Evolutionary conservation across 2,888 invertebrate species (phyloP), one percentile per base, ranked within the genome.

Genomic region (Scaptomyza flava): DNA sequence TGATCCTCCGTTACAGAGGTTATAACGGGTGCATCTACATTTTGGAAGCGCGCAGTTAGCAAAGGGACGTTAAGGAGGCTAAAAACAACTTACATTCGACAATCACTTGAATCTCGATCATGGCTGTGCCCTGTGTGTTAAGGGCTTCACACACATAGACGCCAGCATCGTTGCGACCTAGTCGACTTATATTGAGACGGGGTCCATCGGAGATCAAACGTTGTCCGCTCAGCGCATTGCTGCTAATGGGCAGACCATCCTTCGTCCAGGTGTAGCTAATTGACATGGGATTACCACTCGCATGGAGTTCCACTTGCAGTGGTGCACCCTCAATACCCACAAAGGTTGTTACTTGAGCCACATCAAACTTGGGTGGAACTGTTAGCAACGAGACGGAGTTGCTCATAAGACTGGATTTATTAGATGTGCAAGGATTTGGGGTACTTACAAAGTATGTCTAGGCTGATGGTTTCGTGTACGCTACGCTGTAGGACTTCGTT

Each of bases 251-350:
- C 52, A 91, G 77, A 27, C 91, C 91, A 60, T 91, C 89, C 79
- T 90, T 91, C 34, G 90, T 91, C 91, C 91, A 91, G 57, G 91
- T 89, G 45, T 90, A 91, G 47, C 89, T 89, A 73, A 91, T 91
- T n/a, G 86, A 62, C 89, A 90, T 89, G 42, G 91, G 91, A 79
- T 91, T 91, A 31, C 89, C 91, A 33, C 77, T 88, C 42, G 91
- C 91, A 63, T 90, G 81, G n/a, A 91, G 78, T 47, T 91, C 90
- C 56, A 91, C 81, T 23, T 86, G 90, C 67, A 91, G 77, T 6
- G 91, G 86, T 20, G 90, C 88, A 3, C 91, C 91, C 62, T 91
- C 91, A 1, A 91, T 78, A 6, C 91, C 91, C 71, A 89, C 78
- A 56, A 91, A 91, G 8, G 76, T 87, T 23, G 85, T 82, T 45